Evolutionary conservation across 2,797 vertebrate species (phyloP).

Genomic region (Columba guinea): DNA sequence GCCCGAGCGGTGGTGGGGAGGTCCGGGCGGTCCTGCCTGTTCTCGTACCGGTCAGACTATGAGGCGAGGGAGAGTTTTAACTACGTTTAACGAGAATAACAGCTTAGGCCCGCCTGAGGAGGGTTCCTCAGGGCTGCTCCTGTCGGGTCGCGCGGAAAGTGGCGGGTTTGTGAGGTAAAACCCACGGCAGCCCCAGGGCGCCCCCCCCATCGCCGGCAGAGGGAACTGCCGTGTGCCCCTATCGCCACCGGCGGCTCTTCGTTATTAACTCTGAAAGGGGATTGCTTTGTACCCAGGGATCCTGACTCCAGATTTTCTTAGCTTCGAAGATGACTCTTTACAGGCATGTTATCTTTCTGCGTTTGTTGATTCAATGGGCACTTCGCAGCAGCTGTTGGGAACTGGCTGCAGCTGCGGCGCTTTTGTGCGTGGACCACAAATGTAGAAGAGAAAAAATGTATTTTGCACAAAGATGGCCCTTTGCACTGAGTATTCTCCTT

Average conservation of each 20-base stretch:
- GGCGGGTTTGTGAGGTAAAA: not conserved
- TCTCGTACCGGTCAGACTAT: accelerated
- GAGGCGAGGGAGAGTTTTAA: not conserved
- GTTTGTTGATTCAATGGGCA: not conserved
- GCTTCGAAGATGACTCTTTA: not conserved
- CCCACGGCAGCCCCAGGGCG: not conserved
- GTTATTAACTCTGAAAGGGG: not conserved
- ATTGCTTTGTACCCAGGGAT: not conserved
- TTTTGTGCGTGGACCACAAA: not conserved
- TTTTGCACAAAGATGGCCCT: not conserved
- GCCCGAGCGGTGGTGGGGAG: not conserved
- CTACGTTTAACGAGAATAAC: not conserved
- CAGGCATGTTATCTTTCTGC: accelerated
- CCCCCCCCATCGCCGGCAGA: no score
- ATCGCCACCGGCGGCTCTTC: not conserved
- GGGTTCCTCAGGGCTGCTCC: not conserved
- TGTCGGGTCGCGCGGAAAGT: accelerated
- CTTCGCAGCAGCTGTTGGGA: accelerated
- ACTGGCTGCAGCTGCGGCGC: not conserved
- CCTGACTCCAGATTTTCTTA: not conserved
- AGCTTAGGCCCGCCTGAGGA: not conserved
- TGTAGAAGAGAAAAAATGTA: not conserved
- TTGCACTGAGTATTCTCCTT: not conserved
- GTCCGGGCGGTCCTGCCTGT: not conserved
- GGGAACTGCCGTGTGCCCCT: accelerated